Evolutionary conservation across 2,113 vertebrate genomes (phyloP), one percentile per base, ranked within the genome.

Genomic region (Phaethon lepturus): DNA sequence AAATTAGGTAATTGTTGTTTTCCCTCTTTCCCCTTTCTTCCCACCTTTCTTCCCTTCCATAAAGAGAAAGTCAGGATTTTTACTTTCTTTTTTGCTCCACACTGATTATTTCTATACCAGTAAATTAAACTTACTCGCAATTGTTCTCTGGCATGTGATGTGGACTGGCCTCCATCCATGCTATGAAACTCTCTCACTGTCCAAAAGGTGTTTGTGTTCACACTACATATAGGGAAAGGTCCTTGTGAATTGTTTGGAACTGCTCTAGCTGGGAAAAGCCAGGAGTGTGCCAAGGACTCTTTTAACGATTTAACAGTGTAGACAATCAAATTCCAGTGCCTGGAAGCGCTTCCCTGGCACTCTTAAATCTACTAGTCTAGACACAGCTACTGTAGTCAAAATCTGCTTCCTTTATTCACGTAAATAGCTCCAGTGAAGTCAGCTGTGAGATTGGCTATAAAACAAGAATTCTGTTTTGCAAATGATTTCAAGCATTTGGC

Each of bases 371-470:
- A 11, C 69, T 52, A 58, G 81, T 94, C 74, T 94, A 94, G 90
- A 94, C 77, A 53, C 11, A 92, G 85, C 53, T 85, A 90, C 80
- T 86, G 47, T 82, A 89, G 84, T 95, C 91, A 88, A 94, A 97
- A 91, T 93, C 69, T 79, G 31, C 86, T 95, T 82, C 35, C 53
- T 76, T 76, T 66, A 52, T 75, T 91, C 91, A 82, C 0, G 2
- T 71, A 92, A 95, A 94, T 92, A 94, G 75, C 86, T 95, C 45
- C 58, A 91, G 66, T 93, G 93, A 95, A 85, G 66, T 96, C 87
- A 96, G 85, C 92, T 96, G 93, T 94, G 95, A 97, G 87, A 85
- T 42, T 95, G 96, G 89, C 92, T 94, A 59, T 78, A 82, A 87
- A 95, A 85, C 93, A 94, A 95, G 77, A 53, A 88, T 73, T 72